Base-by-base conservation (phyloP, 2,797 vertebrate genomes). In the Etheostoma nigrum region DNA sequence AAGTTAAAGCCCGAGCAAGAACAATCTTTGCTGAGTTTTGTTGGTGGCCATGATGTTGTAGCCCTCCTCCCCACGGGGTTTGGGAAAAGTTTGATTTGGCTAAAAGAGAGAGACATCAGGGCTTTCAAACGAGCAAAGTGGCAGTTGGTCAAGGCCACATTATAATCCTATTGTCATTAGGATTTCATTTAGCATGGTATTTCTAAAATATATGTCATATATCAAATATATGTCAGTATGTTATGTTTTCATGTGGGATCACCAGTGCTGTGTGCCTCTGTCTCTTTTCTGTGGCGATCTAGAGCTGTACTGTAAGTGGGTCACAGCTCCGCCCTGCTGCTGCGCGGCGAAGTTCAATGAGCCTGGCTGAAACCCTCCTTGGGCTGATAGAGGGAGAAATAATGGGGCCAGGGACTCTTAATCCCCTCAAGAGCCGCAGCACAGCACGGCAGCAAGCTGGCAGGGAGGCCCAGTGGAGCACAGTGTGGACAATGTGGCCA, bases 381-480 rank as follows among this genome's bases (percentile, higher is more conserved):
- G 88, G 92, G 86, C 91, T 92, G 91, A 93, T 92, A 91, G 88
- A 83, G 86, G 90, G 89, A 86, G 92, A 92, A 91, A 90, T 90
- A 93, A 92, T 91, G 88, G 86, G 91, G 89, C 83, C 92, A 92
- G 77, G 66, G 40, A 79, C 88, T 86, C 84, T 62, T 87, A 87
- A 88, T 86, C 84, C 89, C 85, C 86, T 88, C 81, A 57, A 83
- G 82, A 91, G 69, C 72, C 23, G 2, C 72, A 55, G 68, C 76
- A 25, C 74, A 61, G 74, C 79, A 58, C 51, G 33, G 72, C 73
- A 67, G 77, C 81, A 72, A 79, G 86, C 88, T 85, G 83, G 86
- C 89, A 72, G 79, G 79, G 79, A 83, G 76, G 84, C 80, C 76
- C 72, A 67, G 63, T 59, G 64, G 65, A 83, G 74, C 65, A 5